Conservation (phyloP, 2,113 vertebrate species). For the Myxocyprinus asiaticus region DNA sequence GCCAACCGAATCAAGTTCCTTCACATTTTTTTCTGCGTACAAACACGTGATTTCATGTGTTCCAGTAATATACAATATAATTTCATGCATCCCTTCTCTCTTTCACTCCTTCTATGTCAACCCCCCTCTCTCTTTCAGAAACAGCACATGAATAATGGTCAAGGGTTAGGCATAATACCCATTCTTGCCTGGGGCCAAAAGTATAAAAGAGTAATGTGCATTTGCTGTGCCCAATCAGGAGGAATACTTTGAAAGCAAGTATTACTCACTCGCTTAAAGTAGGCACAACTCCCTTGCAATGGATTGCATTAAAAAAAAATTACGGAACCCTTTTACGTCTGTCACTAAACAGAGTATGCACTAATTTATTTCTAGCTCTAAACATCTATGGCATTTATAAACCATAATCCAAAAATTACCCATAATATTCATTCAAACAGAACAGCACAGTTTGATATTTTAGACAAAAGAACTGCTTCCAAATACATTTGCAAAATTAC, state of each 20-base stretch:
- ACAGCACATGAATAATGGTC: constrained; percentile 31
- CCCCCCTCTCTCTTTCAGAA: constrained; percentile 5
- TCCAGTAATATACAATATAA: neutral
- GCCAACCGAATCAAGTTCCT: neutral
- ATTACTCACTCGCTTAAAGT: neutral
- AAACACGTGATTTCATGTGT: neutral
- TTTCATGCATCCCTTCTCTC: constrained; percentile 26
- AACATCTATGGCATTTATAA: too few species aligned
- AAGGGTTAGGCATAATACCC: constrained; percentile 22
- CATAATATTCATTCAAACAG: neutral
- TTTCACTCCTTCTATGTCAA: neutral
- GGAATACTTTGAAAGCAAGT: neutral
- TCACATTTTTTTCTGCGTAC: neutral
- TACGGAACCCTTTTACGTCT: too few species aligned
- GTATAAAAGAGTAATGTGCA: constrained; percentile 38
- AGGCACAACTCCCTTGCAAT: neutral
- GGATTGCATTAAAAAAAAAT: neutral
- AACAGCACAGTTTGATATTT: neutral
- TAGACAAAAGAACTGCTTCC: neutral
- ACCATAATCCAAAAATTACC: too few species aligned
- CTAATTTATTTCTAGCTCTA: too few species aligned
- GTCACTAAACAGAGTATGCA: too few species aligned
- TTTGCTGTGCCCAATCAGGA: neutral
- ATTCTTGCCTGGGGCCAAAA: constrained; percentile 17
- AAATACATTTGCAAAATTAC: neutral